Evolutionary conservation across 2,888 invertebrate species (phyloP).

Genomic region (Cryptus viduatorius): DNA sequence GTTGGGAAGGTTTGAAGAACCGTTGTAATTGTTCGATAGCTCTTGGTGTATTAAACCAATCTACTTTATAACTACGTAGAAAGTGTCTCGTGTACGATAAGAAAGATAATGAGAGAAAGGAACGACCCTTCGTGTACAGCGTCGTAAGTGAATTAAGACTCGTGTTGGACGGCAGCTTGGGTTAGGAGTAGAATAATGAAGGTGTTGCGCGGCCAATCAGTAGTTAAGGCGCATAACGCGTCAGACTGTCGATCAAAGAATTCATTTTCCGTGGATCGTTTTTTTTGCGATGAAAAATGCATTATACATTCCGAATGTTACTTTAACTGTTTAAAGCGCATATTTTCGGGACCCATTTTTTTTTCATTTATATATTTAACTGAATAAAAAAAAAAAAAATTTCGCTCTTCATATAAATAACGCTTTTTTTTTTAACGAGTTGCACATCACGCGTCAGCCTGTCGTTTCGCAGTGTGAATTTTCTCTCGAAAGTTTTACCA

Average conservation of each 20-base stretch:
- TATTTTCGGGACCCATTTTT: too few relatives aligned
- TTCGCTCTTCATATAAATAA: too few relatives aligned
- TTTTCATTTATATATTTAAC: too few relatives aligned
- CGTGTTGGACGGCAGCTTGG: not conserved
- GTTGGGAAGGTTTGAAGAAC: constrained; percentile 32
- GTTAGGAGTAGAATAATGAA: constrained; percentile 1
- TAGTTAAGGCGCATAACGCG: constrained; percentile 28
- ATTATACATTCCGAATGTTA: too few relatives aligned
- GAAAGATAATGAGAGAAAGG: constrained; percentile 21
- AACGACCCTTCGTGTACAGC: constrained; percentile 6
- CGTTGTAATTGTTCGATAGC: constrained; percentile 54
- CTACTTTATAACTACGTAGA: constrained; percentile 18
- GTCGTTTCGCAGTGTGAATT: not conserved
- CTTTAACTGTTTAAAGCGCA: too few relatives aligned
- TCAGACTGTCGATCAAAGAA: constrained; percentile 6
- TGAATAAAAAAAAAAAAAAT: too few relatives aligned
- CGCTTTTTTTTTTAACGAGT: too few relatives aligned
- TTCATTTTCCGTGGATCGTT: too few relatives aligned
- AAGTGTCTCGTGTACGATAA: constrained; percentile 26
- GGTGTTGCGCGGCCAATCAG: constrained; percentile 25
- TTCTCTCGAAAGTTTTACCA: not conserved
- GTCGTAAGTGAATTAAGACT: constrained; percentile 28
- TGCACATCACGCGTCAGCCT: too few relatives aligned
- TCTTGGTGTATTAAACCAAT: constrained; percentile 32
- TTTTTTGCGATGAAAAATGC: too few relatives aligned